Evolutionary conservation across 2,797 vertebrate species (phyloP).

Genomic region (Caiman crocodilus): DNA sequence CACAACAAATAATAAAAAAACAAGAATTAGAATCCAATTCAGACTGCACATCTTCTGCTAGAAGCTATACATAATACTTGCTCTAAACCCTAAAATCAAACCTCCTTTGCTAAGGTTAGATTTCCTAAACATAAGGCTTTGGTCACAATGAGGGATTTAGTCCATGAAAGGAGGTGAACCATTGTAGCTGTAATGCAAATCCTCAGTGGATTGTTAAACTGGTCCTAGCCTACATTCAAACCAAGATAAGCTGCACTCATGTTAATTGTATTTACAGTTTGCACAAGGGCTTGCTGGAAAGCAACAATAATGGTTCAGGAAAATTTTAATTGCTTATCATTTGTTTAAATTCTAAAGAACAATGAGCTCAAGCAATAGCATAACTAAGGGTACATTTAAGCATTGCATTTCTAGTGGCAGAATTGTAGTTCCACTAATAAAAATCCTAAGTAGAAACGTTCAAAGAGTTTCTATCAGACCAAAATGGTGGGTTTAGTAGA

Average conservation of each 20-base stretch:
- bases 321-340: too few species aligned
- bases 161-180: background rate
- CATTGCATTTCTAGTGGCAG: too few species aligned
- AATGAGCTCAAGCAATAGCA: too few species aligned
- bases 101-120: too few species aligned
- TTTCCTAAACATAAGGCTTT: background rate
- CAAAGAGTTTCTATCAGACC: too few species aligned
- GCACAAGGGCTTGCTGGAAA: background rate
- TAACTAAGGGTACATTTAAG: too few species aligned
- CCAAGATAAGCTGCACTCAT: fast-evolving
- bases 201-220: background rate
- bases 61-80: background rate
- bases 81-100: too few species aligned
- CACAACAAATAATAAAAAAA: background rate
- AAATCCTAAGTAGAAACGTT: too few species aligned
- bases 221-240: background rate
- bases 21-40: background rate
- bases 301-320: too few species aligned
- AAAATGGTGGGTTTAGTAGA: too few species aligned
- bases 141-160: background rate
- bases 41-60: background rate
- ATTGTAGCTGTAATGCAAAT: background rate
- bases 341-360: too few species aligned
- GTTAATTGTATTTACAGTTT: background rate
- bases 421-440: too few species aligned